These are phyloP conservation scores for Pyrgus malvae DNA, from an alignment of 2,888 invertebrate genomes.

Conservation along the genomic window DNA sequence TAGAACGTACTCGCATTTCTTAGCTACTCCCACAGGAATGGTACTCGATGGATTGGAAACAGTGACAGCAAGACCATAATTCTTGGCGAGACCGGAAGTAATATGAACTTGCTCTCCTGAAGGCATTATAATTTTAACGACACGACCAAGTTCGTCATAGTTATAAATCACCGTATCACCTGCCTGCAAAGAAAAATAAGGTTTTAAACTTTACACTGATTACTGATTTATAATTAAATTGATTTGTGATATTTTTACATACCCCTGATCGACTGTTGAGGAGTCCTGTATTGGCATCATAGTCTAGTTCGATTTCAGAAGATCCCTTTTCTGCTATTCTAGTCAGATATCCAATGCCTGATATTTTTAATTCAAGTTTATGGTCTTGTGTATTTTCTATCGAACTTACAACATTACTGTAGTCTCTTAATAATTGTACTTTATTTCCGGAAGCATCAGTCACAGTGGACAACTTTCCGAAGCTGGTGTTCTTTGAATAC, in stretches of 20 bases:
- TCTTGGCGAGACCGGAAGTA: conserved; percentile 88
- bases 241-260: too few species aligned
- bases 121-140: conserved; percentile 92
- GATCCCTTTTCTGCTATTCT: conserved; percentile 94
- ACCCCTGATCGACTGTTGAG: conserved; percentile 92
- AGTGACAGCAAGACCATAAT: conserved; percentile 88
- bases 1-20: conserved; percentile 82
- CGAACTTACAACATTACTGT: conserved; percentile 95
- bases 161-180: conserved; percentile 95
- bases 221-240: too few species aligned
- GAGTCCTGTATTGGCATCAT: conserved; percentile 93
- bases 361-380: conserved; percentile 95
- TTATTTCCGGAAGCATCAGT: conserved; percentile 97
- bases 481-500: conserved; percentile 98
- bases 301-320: conserved; percentile 93
- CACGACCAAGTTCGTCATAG: conserved; percentile 94
- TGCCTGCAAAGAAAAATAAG: conserved; percentile 75
- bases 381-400: conserved; percentile 97
- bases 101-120: conserved; percentile 94
- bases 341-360: conserved; percentile 94
- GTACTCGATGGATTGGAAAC: conserved; percentile 82
- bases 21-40: conserved; percentile 78
- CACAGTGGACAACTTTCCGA: conserved; percentile 95
- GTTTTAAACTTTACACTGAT: neutral
- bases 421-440: conserved; percentile 95